Evolutionary conservation across 1,140 invertebrate genomes (phyloP).

Genomic region (Saxidomus purpurata): DNA sequence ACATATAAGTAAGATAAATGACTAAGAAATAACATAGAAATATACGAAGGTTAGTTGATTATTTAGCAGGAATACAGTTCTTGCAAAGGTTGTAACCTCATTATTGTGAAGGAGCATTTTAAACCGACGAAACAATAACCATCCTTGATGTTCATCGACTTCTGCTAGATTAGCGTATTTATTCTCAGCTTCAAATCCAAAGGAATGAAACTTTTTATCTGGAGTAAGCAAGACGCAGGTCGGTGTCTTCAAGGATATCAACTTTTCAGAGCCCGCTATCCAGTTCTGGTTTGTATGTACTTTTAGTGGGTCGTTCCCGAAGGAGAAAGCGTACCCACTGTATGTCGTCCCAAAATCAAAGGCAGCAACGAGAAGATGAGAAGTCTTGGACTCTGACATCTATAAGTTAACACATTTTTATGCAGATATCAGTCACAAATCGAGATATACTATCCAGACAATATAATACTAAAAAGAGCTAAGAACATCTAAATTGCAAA

Average conservation of each 20-base stretch:
- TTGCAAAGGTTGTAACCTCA: too few relatives aligned
- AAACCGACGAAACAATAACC: conserved; percentile 36
- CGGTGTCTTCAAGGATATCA: conserved; percentile 32
- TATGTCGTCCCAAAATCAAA: conserved; percentile 44
- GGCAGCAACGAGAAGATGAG: background rate
- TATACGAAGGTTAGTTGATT: too few relatives aligned
- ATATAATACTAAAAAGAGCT: too few relatives aligned
- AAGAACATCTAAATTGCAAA: too few relatives aligned
- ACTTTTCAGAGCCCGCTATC: background rate
- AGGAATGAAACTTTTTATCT: conserved; percentile 20
- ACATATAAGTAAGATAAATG: too few relatives aligned
- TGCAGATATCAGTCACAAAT: too few relatives aligned
- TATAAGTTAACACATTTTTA: too few relatives aligned
- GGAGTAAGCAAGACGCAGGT: conserved; percentile 16
- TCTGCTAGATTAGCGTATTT: conserved; percentile 25
- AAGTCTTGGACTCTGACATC: too few relatives aligned
- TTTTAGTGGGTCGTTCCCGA: conserved; percentile 9
- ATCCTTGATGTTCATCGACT: conserved; percentile 7
- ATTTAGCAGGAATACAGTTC: too few relatives aligned
- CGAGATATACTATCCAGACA: too few relatives aligned
- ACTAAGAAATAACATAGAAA: too few relatives aligned
- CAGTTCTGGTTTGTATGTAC: conserved; percentile 20
- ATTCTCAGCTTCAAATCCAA: conserved; percentile 58
- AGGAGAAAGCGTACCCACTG: conserved; percentile 36
- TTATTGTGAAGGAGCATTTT: conserved; percentile 48